Percentiles rank a stretch among this genome's conserved stretches.
Conservation (phyloP, 2,888 invertebrate species). For the Aleiodes testaceus region DNA sequence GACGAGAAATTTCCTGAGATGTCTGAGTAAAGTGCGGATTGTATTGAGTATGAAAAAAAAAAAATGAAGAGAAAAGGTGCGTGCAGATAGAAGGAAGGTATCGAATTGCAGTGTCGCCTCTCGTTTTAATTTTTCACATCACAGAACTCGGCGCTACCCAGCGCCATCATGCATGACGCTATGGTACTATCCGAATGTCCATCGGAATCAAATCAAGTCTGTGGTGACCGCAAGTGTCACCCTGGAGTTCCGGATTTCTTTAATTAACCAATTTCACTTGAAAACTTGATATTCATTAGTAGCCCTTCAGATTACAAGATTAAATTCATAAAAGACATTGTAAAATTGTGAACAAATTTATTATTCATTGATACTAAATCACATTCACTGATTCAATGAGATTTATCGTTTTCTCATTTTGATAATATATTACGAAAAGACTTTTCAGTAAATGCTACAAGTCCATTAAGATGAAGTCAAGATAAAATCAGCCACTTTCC, state of each 20-base stretch:
- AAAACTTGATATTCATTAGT: too few species aligned
- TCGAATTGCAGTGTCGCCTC: conserved; percentile 12
- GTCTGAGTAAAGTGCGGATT: conserved; percentile 35
- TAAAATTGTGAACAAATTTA: too few species aligned
- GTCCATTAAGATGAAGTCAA: conserved; percentile 20
- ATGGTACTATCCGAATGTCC: conserved; percentile 63
- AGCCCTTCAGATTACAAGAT: too few species aligned
- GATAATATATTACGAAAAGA: conserved; percentile 6
- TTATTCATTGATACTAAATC: too few species aligned
- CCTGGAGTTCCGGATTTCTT: conserved; percentile 3
- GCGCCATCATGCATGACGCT: conserved; percentile 55
- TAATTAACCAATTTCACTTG: not conserved
- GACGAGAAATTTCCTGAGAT: conserved; percentile 12
- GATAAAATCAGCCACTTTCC: conserved; percentile 6
- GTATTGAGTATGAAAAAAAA: conserved; percentile 18
- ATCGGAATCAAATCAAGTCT: conserved; percentile 61
- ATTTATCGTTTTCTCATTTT: conserved; percentile 22
- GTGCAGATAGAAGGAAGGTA: conserved; percentile 12
- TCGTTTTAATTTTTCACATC: conserved; percentile 26
- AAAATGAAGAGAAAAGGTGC: conserved; percentile 19
- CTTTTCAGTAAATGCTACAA: conserved; percentile 6
- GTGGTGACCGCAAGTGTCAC: conserved; percentile 26
- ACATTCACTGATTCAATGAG: conserved; percentile 30
- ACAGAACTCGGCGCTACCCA: conserved; percentile 27
- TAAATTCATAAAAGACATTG: too few species aligned